A percentile compares a stretch with the other conserved stretches of the same genome.
Evolutionary conservation across 2,113 vertebrate species (phyloP).

Genomic region (Naja naja): DNA sequence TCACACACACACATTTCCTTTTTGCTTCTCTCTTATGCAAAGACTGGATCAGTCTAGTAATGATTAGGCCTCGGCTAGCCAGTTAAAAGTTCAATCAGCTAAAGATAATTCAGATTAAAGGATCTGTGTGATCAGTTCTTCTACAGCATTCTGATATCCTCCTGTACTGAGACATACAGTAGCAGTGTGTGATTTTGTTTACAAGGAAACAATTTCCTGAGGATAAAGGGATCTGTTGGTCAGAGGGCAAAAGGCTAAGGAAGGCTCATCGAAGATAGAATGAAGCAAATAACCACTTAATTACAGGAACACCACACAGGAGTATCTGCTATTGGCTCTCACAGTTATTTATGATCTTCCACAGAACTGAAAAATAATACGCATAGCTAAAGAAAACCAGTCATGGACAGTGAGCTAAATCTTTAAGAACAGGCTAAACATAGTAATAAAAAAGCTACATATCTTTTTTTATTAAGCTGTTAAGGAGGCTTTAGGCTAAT

Average conservation of each 20-base stretch:
- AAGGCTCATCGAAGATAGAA: not conserved
- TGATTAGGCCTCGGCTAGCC: not conserved
- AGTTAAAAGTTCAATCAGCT: not conserved
- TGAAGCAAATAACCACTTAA: not conserved
- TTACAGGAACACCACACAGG: not conserved
- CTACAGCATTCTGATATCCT: not conserved
- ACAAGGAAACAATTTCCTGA: not conserved
- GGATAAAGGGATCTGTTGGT: not conserved
- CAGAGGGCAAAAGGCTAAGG: not conserved
- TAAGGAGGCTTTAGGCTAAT: constrained; percentile 4
- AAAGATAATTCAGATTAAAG: not conserved
- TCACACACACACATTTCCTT: too few relatives aligned
- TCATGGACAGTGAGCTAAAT: constrained; percentile 1
- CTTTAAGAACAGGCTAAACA: constrained; percentile 3
- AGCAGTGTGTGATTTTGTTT: not conserved
- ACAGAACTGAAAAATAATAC: not conserved
- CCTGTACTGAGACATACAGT: not conserved
- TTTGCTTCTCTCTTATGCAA: not conserved
- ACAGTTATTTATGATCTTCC: not conserved
- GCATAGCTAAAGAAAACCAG: not conserved
- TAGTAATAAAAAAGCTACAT: not conserved
- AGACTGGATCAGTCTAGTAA: not conserved
- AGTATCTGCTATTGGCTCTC: not conserved
- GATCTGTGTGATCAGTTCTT: not conserved
- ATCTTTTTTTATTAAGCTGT: constrained; percentile 17